Evolutionary conservation across 1,140 invertebrate species (phyloP), one percentile per base, ranked within the genome.

Genomic region (Cylas formicarius): DNA sequence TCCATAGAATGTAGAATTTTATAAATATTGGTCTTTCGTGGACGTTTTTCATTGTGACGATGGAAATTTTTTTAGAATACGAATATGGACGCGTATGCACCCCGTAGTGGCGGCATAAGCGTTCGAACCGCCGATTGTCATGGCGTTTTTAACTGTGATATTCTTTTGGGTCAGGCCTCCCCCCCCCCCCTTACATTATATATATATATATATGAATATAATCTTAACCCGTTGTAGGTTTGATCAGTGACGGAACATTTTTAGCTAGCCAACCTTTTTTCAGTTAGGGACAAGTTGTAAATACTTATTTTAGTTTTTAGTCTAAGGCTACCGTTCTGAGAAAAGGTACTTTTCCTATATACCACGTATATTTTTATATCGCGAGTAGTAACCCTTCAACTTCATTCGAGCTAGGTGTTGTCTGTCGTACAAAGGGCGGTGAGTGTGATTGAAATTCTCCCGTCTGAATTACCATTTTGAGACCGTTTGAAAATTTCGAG

Each of bases 1-100:
- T 61, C 59, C 59, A 61, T 61, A 57, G 59, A 61, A 61, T 59
- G 55, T 59, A 61, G 59, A 58, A 57, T 59, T 59, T 59, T 55
- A 56, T 49, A 37, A 16, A 42, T 52, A 51, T 40, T 41, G 19
- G 33, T 44, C 48, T 50, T 38, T 23, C 20, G 40, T 44, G 27
- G 36, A 29, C 19, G 9, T 23, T 44, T 49, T 36, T 39, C 35
- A 39, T 44, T 36, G 28, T 33, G 17, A 13, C 22, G 47, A 39
- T 49, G 48, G 16, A 20, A 26, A 36, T 44, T 49, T 34, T 39
- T 50, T 50, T 44, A 22, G n/a, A 34, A 36, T 36, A 20, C 13
- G 19, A 26, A 17, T 20, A 41, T 17, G 5, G 24, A 32, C 10
- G 22, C 19, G 24, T 21, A 29, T 41, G 21, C 40, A 48, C 51